Evolutionary conservation across 2,888 invertebrate species (phyloP).

Genomic region (Amiota minor): DNA sequence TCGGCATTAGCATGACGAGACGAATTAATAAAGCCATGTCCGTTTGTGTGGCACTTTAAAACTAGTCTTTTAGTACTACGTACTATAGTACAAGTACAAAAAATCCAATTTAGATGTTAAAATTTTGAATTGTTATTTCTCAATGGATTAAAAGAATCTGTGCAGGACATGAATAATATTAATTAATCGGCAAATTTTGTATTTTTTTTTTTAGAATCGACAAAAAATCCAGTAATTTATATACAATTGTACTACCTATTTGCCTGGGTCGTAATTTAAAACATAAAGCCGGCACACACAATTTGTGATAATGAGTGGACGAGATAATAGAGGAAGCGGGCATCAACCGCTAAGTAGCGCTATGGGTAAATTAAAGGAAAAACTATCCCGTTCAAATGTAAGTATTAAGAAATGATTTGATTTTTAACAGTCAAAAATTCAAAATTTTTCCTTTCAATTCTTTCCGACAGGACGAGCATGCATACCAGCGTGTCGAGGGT

Average conservation of each 20-base stretch:
- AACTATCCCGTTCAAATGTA: constrained; percentile 68
- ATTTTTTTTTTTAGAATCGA: constrained; percentile 9
- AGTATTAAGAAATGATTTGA: constrained; percentile 42
- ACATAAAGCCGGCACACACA: background rate
- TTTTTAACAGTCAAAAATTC: background rate
- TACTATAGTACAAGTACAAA: too few species aligned
- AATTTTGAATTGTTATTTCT: too few species aligned
- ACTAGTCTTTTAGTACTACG: too few species aligned
- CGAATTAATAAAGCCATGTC: too few species aligned
- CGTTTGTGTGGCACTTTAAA: too few species aligned
- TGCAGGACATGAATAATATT: too few species aligned
- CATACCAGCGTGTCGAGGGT: constrained; percentile 73
- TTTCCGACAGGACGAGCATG: constrained; percentile 62
- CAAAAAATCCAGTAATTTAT: background rate
- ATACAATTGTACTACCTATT: background rate
- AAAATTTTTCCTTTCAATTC: background rate
- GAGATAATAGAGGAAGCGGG: constrained; percentile 69
- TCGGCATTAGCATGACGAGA: too few species aligned
- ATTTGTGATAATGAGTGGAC: constrained; percentile 69
- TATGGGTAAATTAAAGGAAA: constrained; percentile 73
- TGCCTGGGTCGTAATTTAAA: too few species aligned
- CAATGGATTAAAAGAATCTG: too few species aligned
- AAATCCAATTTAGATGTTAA: too few species aligned
- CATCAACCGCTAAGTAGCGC: constrained; percentile 69
- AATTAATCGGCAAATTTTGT: too few species aligned